Percentiles rank a stretch among this genome's conserved stretches.
Evolutionary conservation across 2,113 vertebrate species (phyloP).

Genomic region (Bucco capensis): DNA sequence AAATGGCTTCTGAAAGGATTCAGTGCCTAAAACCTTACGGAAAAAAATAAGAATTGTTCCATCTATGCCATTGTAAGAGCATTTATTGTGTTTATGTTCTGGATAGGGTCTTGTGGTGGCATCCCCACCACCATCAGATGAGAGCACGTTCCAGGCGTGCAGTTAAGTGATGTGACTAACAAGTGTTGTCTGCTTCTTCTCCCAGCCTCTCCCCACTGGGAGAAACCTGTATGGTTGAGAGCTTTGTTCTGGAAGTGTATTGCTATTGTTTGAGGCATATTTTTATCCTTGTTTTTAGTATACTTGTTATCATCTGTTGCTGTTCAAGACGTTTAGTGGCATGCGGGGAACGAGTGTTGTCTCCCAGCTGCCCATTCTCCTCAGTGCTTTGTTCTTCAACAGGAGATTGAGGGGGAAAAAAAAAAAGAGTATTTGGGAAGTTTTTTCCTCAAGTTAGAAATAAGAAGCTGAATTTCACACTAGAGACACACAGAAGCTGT

Average conservation of each 20-base stretch:
- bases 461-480: neutral
- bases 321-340: neutral
- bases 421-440: neutral
- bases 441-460: conserved; percentile 14
- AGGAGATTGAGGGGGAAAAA: neutral
- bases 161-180: neutral
- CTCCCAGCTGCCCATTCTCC: neutral
- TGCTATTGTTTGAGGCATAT: conserved; percentile 12
- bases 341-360: neutral
- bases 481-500: neutral
- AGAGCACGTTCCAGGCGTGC: neutral
- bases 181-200: neutral
- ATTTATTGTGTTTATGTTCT: conserved; percentile 7
- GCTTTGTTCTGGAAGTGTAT: conserved; percentile 6
- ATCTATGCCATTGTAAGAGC: neutral
- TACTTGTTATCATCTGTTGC: conserved; percentile 7
- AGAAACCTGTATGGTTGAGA: neutral
- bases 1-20: conserved; percentile 37
- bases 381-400: neutral
- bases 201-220: neutral
- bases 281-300: conserved; percentile 16
- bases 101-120: neutral
- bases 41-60: neutral
- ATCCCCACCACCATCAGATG: neutral
- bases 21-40: neutral